Evolutionary conservation across 2,797 vertebrate genomes (phyloP), one percentile per base, ranked within the genome.

Genomic region (Silurus lanzhouensis): DNA sequence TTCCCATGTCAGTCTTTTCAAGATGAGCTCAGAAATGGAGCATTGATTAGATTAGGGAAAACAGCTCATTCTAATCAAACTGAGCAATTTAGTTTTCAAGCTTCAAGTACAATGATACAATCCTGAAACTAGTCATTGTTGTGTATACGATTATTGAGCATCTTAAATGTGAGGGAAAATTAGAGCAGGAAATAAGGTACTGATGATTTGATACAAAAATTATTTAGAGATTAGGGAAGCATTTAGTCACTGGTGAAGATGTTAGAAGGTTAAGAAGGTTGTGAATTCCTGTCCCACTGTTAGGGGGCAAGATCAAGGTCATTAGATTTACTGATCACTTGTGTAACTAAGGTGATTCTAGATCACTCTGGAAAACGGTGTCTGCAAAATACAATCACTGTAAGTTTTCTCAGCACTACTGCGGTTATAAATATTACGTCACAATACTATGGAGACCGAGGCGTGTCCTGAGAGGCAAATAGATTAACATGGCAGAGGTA

Each of bases 1-100:
- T n/a, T 76, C 52, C 48, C n/a, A 57, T 57, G n/a, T 76, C 15
- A 57, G 72, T 57, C n/a, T 57, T 76, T 55, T 76, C 25, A 27
- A 76, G 48, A 27, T 1, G 1, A 55, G 20, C 44, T 72, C 20
- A 48, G 44, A 48, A 48, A 13, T n/a, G 44, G 15, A 48, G n/a
- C 48, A 57, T 27, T 75, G 48, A 57, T 75, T 57, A 25, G 72
- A 75, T 75, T 75, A 75, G n/a, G n/a, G 9, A 22, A 55, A 19
- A 57, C n/a, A 57, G n/a, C 48, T 57, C 55, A 57, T 75, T 75
- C 48, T 75, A 75, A 75, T 75, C 72, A 75, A 75, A 75, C n/a
- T 55, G 22, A 75, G 14, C 48, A 75, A 75, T 75, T 75, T 75
- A 19, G 5, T 20, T 46, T 46, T n/a, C n/a, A 20, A 72, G 44